Base-by-base conservation (phyloP, 2,113 vertebrate species). In the Mormoops blainvillei region DNA sequence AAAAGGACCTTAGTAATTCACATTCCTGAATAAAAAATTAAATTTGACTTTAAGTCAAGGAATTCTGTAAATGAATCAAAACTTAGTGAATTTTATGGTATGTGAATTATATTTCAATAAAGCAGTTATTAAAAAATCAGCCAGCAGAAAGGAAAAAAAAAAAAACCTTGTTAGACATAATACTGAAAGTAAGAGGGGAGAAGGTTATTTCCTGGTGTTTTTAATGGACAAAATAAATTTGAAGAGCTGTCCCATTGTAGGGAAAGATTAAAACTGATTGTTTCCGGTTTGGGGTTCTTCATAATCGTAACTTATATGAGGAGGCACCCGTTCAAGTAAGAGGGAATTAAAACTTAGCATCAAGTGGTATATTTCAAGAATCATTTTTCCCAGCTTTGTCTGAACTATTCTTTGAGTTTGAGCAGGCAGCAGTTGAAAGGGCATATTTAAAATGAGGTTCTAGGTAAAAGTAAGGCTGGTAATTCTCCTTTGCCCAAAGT, bases 401-500 rank as follows among this genome's bases (percentile, higher is more conserved):
- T 95, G 63, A 95, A 91, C 38, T 95, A 28, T 81, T 92, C 65
- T 86, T 91, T 92, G 67, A 96, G 68, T 86, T 9, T 89, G 56
- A 93, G 77, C 63, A 94, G 73, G 31, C 70, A 91, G 33, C 77
- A 19, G 36, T 65, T 89, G 92, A 73, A 88, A 82, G 38, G 94
- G 36, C 65, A 76, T 78, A 61, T 90, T 80, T 85, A 88, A 63
- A 94, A 67, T 74, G 86, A 97, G 38, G 36, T 78, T 86, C 58
- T 90, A 93, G 86, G 68, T 87, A 94, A 54, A 94, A 94, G 58
- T 61, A 91, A 97, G 65, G 67, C 78, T 97, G 88, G 73, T 95
- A 91, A 96, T 58, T 96, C 78, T 96, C 97, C 95, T 96, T 82
- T 97, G 82, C 95, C 97, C 94, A 76, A 12, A 16, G 28, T 95